A percentile compares a stretch with the other conserved stretches of the same genome.
Conservation (phyloP, 2,113 vertebrate genomes). For the Chaetodon trifascialis region DNA sequence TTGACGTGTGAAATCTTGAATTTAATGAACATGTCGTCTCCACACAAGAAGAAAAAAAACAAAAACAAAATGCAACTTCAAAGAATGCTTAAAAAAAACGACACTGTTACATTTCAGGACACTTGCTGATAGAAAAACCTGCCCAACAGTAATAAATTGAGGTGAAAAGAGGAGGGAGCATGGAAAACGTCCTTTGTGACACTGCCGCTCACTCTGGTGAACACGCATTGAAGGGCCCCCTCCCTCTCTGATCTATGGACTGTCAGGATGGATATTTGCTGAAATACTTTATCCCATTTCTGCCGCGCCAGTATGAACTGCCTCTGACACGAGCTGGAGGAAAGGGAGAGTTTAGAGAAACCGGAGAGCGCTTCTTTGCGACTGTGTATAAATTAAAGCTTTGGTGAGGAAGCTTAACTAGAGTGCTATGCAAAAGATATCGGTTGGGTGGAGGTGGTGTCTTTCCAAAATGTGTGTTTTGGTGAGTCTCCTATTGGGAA, state of each 20-base stretch:
- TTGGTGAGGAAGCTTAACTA: constrained; percentile 20
- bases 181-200: constrained; percentile 70
- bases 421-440: neutral
- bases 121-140: constrained; percentile 49
- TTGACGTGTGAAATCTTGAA: neutral
- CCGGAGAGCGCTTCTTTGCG: constrained; percentile 41
- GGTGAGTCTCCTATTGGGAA: constrained; percentile 8
- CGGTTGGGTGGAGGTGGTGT: neutral
- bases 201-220: constrained; percentile 70
- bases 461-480: constrained; percentile 12
- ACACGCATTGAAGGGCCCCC: constrained; percentile 65
- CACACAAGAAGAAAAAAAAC: neutral
- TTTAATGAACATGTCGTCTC: neutral
- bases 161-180: constrained; percentile 68
- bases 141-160: constrained; percentile 71
- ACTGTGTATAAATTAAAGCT: constrained; percentile 63
- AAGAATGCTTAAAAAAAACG: constrained; percentile 8
- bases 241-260: constrained; percentile 76
- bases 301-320: constrained; percentile 65
- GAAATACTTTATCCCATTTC: constrained; percentile 76
- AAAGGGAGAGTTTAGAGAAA: constrained; percentile 44
- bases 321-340: constrained; percentile 68
- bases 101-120: constrained; percentile 32
- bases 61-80: neutral
- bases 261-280: constrained; percentile 74